A percentile compares a stretch with the other conserved stretches of the same genome.
phyloP scores from a whole-genome alignment of 2,113 vertebrate genomes.

The Drymodes brunneopygia region DNA sequence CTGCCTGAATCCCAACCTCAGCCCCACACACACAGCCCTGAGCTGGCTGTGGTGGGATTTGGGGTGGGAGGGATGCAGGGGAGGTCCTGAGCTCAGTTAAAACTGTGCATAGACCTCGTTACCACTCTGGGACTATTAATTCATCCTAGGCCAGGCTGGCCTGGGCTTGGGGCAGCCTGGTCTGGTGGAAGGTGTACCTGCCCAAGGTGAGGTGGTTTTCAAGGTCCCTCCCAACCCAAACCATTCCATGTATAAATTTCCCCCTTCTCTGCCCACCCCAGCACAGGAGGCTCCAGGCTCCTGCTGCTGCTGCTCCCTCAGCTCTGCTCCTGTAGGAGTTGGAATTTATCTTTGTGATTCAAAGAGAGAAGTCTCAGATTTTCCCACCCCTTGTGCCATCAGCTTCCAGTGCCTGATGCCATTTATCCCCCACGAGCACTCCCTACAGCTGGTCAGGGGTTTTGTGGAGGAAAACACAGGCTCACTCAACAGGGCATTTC shows the following conservation, averaged over 20 bases:
- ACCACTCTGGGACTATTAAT: neutral
- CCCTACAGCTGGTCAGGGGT: neutral
- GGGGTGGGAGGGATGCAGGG: neutral
- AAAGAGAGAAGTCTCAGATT: neutral
- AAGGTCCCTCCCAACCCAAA: neutral
- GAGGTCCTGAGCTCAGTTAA: neutral
- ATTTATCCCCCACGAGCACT: neutral
- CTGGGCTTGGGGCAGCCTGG: neutral
- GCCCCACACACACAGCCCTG: fast-evolving
- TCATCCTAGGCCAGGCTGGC: neutral
- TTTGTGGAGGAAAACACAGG: neutral
- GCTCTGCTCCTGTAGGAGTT: neutral
- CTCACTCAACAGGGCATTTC: neutral
- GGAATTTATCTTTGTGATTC: neutral
- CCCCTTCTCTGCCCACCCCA: neutral
- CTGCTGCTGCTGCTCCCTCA: neutral
- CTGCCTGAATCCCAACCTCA: neutral
- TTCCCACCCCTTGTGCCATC: neutral
- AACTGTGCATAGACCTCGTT: neutral
- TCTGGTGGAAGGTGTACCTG: neutral
- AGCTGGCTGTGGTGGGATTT: fast-evolving
- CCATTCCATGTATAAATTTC: neutral
- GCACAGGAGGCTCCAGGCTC: neutral
- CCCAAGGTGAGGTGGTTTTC: neutral
- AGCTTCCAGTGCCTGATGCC: neutral